Evolutionary conservation across 2,113 vertebrate species (phyloP).

Genomic region (Falcunculus frontatus): DNA sequence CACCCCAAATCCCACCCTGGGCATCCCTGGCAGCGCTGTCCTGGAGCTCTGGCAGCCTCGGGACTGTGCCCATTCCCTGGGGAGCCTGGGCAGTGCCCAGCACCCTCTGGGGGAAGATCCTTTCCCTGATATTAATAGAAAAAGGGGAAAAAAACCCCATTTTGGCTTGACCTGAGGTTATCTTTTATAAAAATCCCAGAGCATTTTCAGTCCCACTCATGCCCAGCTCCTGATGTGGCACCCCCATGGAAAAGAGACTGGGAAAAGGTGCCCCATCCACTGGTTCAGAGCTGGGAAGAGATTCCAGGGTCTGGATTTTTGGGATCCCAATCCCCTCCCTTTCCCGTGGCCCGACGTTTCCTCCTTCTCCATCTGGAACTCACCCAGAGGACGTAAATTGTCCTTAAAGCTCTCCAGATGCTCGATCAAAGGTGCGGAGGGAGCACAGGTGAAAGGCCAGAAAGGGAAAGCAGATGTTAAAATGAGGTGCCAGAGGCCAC

Average conservation of each 20-base stretch:
- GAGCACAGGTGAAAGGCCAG: neutral
- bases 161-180: fast-evolving
- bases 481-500: neutral
- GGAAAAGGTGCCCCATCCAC: neutral
- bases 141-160: neutral
- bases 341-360: fast-evolving
- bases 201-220: fast-evolving
- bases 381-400: neutral
- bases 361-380: neutral
- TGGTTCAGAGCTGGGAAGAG: neutral
- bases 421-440: neutral
- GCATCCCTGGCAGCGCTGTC: neutral
- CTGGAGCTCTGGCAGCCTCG: neutral
- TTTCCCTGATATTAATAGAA: neutral
- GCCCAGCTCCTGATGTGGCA: fast-evolving
- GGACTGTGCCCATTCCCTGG: neutral
- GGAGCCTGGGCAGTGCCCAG: neutral
- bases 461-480: neutral
- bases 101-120: neutral
- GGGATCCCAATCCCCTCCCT: neutral
- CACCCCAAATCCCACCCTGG: neutral
- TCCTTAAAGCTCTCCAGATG: neutral
- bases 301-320: neutral
- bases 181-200: neutral
- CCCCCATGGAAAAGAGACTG: neutral